Conservation (phyloP, 2,113 vertebrate species). For the Sakesphorus luctuosus region DNA sequence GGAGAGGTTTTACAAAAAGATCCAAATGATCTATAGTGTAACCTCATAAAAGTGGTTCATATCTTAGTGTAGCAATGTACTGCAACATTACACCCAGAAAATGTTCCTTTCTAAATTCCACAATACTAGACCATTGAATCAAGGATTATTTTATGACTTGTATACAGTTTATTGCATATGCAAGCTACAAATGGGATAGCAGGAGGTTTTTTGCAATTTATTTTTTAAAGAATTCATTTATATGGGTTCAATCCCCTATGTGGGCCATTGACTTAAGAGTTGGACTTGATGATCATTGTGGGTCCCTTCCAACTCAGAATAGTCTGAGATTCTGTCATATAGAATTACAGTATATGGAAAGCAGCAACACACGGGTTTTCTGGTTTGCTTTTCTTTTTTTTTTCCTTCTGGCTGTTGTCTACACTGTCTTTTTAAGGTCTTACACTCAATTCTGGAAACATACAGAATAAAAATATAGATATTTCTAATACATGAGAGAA, state of each 20-base stretch:
- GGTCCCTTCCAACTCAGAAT: too few relatives aligned
- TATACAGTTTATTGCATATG: not conserved
- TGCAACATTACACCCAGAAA: constrained; percentile 26
- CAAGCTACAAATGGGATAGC: not conserved
- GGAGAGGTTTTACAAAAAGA: constrained; percentile 24
- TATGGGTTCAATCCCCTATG: too few relatives aligned
- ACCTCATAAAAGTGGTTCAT: constrained; percentile 6
- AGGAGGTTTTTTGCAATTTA: constrained; percentile 27
- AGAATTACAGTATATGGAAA: not conserved
- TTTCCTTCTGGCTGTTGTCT: not conserved
- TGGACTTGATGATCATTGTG: too few relatives aligned
- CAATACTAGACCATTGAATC: constrained; percentile 20
- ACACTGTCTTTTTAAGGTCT: not conserved
- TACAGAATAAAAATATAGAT: not conserved
- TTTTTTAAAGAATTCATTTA: not conserved
- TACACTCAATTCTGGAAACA: not conserved
- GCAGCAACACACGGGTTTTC: not conserved
- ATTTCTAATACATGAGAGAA: not conserved
- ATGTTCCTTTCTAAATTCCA: constrained; percentile 34
- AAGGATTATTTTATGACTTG: not conserved
- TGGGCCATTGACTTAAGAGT: too few relatives aligned
- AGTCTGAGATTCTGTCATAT: too few relatives aligned
- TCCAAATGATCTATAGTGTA: not conserved
- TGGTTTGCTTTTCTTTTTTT: not conserved
- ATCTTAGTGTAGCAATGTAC: not conserved